Evolutionary conservation across 2,888 invertebrate genomes (phyloP), one percentile per base, ranked within the genome.

Genomic region (Brachyopa scutellaris): DNA sequence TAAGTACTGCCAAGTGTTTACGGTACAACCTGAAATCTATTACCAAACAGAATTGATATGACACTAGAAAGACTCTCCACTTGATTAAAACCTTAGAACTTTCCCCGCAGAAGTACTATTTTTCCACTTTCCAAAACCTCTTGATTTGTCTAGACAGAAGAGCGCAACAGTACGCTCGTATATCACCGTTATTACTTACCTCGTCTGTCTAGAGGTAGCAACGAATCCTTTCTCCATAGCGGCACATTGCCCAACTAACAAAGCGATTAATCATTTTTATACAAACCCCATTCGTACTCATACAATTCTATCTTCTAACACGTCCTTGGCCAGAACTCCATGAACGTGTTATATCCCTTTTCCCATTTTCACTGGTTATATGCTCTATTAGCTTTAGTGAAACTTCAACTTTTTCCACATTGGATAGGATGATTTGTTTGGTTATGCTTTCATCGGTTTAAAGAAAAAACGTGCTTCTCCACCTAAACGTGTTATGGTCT

Each of bases 241-340:
- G n/a, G n/a, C n/a, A n/a, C n/a, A n/a, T n/a, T n/a, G n/a, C 6
- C 4, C 21, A 70, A 61, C 53, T 72, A 51, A 19, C 53, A 72
- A 53, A 36, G 9, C 42, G 55, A 73, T 73, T 73, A 73, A 67
- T 79, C 72, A 73, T 67, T 33, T 73, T 59, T 73, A 26, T 42
- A 29, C n/a, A 31, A 62, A 15, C 33, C 62, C 42, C 2, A 15
- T 2, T 2, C 15, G 42, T 42, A 42, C 26, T 31, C 59, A 38
- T n/a, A 59, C 53, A 45, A 21, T 11, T 40, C 40, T 29, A 59
- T n/a, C n/a, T n/a, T 72, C 61, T n/a, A 61, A 42, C 51, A 53
- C 31, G 31, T 62, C 49, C 45, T 51, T 19, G 38, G 19, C n/a
- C n/a, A n/a, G n/a, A n/a, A 31, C 31, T 40, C 51, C 38, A 47